Evolutionary conservation across 2,797 vertebrate genomes (phyloP).

Genomic region (Anniella stebbinsi): DNA sequence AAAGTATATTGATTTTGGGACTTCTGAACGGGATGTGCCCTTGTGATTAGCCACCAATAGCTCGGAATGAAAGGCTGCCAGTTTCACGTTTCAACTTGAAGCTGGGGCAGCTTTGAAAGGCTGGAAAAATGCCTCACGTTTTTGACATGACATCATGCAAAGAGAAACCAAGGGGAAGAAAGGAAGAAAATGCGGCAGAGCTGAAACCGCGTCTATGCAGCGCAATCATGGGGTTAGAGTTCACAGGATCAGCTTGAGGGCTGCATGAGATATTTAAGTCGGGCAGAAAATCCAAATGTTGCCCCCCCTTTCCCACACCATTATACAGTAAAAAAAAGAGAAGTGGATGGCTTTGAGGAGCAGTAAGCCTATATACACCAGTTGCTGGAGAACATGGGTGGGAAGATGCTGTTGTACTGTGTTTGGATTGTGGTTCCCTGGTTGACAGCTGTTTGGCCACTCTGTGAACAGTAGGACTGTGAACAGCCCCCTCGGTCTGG

Average conservation of each 20-base stretch:
- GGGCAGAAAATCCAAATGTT: background rate
- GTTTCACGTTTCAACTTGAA: conserved; percentile 19
- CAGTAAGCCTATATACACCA: no score
- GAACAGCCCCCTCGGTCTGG: no score
- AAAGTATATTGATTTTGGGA: background rate
- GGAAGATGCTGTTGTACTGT: no score
- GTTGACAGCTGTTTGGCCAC: no score
- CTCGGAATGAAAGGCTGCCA: background rate
- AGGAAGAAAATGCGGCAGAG: rapidly evolving
- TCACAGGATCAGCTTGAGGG: rapidly evolving
- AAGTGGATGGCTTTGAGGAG: background rate
- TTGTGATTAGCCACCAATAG: background rate
- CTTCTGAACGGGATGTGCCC: background rate
- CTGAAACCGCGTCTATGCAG: background rate
- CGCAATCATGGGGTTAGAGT: rapidly evolving
- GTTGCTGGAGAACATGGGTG: no score
- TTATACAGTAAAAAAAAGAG: background rate
- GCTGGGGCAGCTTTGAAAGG: background rate
- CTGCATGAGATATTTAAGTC: background rate
- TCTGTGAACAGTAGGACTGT: no score
- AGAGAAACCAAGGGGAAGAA: rapidly evolving
- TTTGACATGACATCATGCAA: background rate
- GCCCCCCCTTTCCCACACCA: no score
- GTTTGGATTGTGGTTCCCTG: no score
- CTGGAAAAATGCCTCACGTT: background rate